Percentiles rank a stretch among this genome's conserved stretches.
Evolutionary conservation across 1,140 invertebrate species (phyloP).

Genomic region (Diprion similis): DNA sequence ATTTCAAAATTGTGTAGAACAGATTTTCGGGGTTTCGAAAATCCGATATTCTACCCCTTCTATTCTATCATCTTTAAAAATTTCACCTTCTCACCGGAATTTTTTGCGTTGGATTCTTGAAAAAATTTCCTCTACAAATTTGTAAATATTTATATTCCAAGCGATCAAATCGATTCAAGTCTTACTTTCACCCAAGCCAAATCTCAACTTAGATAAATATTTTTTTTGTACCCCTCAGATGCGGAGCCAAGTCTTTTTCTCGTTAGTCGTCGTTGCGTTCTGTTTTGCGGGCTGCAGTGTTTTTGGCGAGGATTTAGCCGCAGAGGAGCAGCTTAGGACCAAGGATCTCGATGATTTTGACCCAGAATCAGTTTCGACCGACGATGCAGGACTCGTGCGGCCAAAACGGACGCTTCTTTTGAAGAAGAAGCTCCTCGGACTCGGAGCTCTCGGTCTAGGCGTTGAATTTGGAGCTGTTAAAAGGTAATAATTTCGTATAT

Average conservation of each 20-base stretch:
- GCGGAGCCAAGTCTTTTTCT: neutral
- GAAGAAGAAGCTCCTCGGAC: conserved; percentile 26
- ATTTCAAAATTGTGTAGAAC: too few relatives aligned
- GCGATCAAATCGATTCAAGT: too few relatives aligned
- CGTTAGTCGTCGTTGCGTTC: neutral
- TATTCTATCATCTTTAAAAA: too few relatives aligned
- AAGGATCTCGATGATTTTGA: neutral
- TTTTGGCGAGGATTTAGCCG: neutral
- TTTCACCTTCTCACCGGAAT: too few relatives aligned
- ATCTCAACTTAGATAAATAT: neutral
- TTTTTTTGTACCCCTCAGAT: conserved; percentile 1
- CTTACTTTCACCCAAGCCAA: too few relatives aligned
- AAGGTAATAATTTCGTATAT: conserved; percentile 17
- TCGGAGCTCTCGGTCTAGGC: conserved; percentile 26
- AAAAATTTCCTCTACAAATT: too few relatives aligned
- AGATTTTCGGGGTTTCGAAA: too few relatives aligned
- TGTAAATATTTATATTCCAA: too few relatives aligned
- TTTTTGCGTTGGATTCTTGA: too few relatives aligned
- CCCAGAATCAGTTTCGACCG: neutral
- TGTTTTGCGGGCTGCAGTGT: neutral
- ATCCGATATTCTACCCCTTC: too few relatives aligned
- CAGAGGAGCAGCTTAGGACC: neutral
- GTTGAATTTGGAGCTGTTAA: conserved; percentile 30
- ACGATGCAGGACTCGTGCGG: neutral
- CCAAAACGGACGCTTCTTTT: conserved; percentile 26